A percentile compares a stretch with the other conserved stretches of the same genome.
Evolutionary conservation across 64 coral and sea anemone species (phyloP).

Genomic region (Catalaphyllia jardinei): DNA sequence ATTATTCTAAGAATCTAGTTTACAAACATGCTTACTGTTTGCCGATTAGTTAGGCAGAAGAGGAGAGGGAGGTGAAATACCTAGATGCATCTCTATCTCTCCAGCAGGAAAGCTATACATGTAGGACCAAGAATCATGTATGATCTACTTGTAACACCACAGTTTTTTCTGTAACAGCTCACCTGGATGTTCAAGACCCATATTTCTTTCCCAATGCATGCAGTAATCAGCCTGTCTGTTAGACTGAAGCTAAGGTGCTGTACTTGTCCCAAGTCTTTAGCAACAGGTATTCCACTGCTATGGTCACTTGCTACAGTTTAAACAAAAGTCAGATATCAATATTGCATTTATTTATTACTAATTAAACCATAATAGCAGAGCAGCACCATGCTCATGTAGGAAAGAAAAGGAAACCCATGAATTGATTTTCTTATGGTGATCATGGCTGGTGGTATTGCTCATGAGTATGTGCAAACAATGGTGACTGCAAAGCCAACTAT

Average conservation of each 20-base stretch:
- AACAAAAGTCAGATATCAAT: neutral
- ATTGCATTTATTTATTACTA: neutral
- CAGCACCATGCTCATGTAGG: no score
- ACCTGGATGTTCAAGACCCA: constrained; percentile 96
- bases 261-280: constrained; percentile 84
- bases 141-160: no score
- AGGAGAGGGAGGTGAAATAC: neutral
- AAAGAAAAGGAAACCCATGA: no score
- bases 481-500: no score
- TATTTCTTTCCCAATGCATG: constrained; percentile 84
- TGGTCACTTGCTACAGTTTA: neutral
- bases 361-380: no score
- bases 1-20: neutral
- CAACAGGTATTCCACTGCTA: constrained; percentile 54
- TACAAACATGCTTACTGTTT: neutral
- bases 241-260: constrained; percentile 86
- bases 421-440: no score
- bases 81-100: no score
- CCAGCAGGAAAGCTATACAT: no score
- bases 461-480: no score
- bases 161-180: neutral
- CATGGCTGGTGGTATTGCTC: no score
- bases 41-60: no score
- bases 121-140: no score
- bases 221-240: constrained; percentile 71